Base-by-base conservation (phyloP, 2,888 invertebrate species). In the Ceratothoa steindachneri region DNA sequence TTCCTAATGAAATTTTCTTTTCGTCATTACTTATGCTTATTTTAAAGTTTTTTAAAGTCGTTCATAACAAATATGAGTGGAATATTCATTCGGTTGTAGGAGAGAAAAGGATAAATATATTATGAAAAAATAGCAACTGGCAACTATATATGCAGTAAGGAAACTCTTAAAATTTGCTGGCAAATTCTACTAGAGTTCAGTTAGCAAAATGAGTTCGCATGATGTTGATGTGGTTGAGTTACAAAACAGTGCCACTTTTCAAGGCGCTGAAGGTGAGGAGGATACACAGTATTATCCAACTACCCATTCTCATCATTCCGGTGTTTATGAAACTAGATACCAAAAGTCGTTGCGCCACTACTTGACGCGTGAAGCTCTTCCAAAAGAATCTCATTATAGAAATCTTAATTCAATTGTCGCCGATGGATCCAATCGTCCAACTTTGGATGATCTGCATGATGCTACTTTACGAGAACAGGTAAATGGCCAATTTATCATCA, bases 371-470 rank as follows among this genome's bases (percentile, higher is more conserved):
- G 85, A 85, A 73, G 83, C 83, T 3, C 75, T 85, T 7, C 85
- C 85, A 0, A 81, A 83, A 60, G 81, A 82, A 29, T 84, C 84
- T 65, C 83, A 84, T 74, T 85, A 85, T 76, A 77, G 83, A 65
- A 83, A 83, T 75, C 80, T 82, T 24, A 74, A 82, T 65, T 82
- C 82, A 5, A 77, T 80, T 7, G 71, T 74, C 7, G n/a, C n/a
- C n/a, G 65, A 70, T 22, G 73, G 70, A 27, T 22, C 55, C 0
- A 51, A 22, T 0, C 69, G 81, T 27, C 81, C 81, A 0, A 80
- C 81, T 7, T 72, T 81, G 0, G 81, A 81, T n/a, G 81, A 81
- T 19, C 77, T 81, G 1, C 81, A 81, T 66, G 53, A 78, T 30
- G 60, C 72, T 24, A 77, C 73, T 67, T 74, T 60, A 12, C 60